Conservation (phyloP, 2,797 vertebrate genomes). For the Parauchenoglanis ngamensis region DNA sequence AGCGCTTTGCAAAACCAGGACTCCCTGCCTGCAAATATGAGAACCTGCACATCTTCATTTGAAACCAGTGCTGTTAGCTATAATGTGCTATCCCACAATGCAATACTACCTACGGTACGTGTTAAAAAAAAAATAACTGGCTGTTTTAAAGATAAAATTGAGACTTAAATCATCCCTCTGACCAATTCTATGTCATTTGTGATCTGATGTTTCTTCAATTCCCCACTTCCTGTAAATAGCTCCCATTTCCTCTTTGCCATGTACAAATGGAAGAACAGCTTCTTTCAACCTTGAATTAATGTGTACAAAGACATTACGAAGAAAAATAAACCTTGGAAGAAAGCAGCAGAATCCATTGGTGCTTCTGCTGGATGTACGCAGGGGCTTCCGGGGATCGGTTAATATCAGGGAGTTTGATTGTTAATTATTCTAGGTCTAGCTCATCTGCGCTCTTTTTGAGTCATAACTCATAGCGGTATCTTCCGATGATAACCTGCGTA, state of each 20-base stretch:
- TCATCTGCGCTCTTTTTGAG: background rate
- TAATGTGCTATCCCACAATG: background rate
- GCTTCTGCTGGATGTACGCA: too few species aligned
- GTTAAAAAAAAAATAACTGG: background rate
- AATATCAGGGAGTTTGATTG: background rate
- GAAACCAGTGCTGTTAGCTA: background rate
- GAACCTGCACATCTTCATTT: background rate
- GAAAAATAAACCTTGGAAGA: background rate
- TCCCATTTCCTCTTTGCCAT: background rate
- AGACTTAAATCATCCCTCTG: background rate
- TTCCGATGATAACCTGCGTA: background rate
- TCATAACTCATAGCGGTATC: background rate
- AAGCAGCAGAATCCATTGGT: background rate
- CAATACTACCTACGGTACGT: background rate
- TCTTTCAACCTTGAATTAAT: background rate
- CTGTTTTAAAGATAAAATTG: background rate
- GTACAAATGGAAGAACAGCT: background rate
- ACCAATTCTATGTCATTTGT: background rate
- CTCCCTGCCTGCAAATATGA: conserved; percentile 12
- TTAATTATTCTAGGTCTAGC: too few species aligned
- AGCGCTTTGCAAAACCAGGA: conserved; percentile 12
- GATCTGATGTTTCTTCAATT: background rate
- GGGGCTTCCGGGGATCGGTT: background rate
- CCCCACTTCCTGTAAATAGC: background rate
- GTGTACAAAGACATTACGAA: background rate